Evolutionary conservation across 2,888 invertebrate species (phyloP), one percentile per base, ranked within the genome.

Genomic region (Tenthredo distinguenda): DNA sequence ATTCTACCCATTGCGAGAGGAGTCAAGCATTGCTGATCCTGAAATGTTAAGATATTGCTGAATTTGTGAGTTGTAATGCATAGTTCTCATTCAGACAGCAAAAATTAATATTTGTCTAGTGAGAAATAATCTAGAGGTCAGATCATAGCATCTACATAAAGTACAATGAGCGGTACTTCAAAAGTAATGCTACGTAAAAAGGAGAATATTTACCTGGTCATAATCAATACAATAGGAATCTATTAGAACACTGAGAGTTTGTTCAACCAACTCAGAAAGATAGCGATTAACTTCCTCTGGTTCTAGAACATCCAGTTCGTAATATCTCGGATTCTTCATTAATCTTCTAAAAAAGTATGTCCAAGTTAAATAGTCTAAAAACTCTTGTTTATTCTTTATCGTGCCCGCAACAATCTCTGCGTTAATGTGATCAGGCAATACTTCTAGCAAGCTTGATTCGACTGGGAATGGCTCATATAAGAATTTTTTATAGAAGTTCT

Each of bases 401-500:
- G 99, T 99, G 84, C 99, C 99, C 37, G 99, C 98, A 0, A 99
- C 98, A 87, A 98, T 96, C 94, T 99, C 99, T 0, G 99, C 99
- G 94, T 99, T 99, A 88, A 99, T 95, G 94, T 99, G 99, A 94
- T 99, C 99, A 0, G 99, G 97, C 84, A 99, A 93, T 0, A 99
- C 99, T 85, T 96, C 96, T 7, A 99, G 94, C 68, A 99, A 94
- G 92, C 98, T 99, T 0, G 99, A 99, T 93, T 99, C 99, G 0
- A 99, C 99, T 0, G 99, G 99, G 94, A 99, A 99, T 0, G 99
- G 99, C 93, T 99, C 99, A 94, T 99, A 99, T 0, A 99, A 94
- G 94, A 99, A 99, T 93, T 99, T 99, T 93, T 99, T 99, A 94
- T 99, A 99, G 94, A 99, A 99, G 93, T 98, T 98, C 94, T 99